Evolutionary conservation across 2,888 invertebrate genomes (phyloP).

Genomic region (Acronicta leporina): DNA sequence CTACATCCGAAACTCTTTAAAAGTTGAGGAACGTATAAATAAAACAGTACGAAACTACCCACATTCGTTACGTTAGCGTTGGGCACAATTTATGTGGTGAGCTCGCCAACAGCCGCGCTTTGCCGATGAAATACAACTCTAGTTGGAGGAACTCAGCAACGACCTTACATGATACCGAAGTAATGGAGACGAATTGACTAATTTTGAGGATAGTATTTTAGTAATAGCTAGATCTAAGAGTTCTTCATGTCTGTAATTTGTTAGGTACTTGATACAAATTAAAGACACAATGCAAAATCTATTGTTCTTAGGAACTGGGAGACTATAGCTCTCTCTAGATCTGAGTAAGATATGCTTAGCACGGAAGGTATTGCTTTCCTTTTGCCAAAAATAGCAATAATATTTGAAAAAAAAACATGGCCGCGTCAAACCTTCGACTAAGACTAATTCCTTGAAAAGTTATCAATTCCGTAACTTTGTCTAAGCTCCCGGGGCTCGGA

Average conservation of each 20-base stretch:
- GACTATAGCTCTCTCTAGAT: too few species aligned
- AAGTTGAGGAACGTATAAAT: conserved; percentile 12
- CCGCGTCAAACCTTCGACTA: conserved; percentile 28
- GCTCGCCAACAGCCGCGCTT: conserved; percentile 11
- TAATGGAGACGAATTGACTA: conserved; percentile 9
- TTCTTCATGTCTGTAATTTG: too few species aligned
- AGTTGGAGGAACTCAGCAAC: background rate
- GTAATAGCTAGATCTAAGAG: too few species aligned
- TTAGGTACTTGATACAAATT: too few species aligned
- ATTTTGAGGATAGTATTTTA: background rate
- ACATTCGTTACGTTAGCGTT: conserved; percentile 28
- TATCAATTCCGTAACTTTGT: conserved; percentile 67
- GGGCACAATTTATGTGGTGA: conserved; percentile 36
- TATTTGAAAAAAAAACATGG: background rate
- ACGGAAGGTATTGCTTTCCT: background rate
- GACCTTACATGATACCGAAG: conserved; percentile 5
- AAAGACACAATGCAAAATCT: too few species aligned
- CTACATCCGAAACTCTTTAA: background rate
- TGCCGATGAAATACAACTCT: conserved; percentile 10
- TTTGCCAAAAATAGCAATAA: too few species aligned
- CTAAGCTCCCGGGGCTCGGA: conserved; percentile 59
- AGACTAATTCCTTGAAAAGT: conserved; percentile 49
- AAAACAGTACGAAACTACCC: conserved; percentile 12
- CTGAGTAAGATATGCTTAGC: too few species aligned
- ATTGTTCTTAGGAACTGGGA: too few species aligned